phyloP scores from a whole-genome alignment of 2,113 vertebrate species.

The Stigmatopora nigra region DNA sequence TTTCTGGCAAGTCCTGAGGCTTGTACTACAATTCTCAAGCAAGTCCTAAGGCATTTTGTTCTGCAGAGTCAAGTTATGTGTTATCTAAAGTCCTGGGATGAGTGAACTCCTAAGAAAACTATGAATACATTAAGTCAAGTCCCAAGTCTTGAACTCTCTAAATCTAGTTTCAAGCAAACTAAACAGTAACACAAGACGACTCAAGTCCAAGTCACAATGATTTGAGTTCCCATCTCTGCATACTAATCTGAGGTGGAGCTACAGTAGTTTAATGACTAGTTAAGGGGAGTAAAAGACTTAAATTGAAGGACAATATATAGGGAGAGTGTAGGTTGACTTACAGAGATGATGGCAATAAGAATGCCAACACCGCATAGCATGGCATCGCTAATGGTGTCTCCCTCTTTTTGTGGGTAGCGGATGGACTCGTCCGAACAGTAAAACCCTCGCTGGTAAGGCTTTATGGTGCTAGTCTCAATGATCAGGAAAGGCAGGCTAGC shows the following conservation, averaged over 20 bases:
- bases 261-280: background rate
- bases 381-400: conserved; percentile 93
- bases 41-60: background rate
- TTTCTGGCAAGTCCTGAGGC: background rate
- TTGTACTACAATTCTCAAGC: background rate
- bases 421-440: conserved; percentile 85
- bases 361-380: conserved; percentile 93
- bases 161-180: background rate
- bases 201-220: background rate
- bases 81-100: background rate
- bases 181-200: background rate
- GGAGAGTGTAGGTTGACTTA: conserved; percentile 70
- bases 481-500: conserved; percentile 97
- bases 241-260: background rate
- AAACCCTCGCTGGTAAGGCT: conserved; percentile 83
- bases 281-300: background rate
- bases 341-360: conserved; percentile 90
- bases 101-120: background rate
- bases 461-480: conserved; percentile 95
- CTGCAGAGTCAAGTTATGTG: background rate
- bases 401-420: conserved; percentile 88
- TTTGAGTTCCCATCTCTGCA: background rate
- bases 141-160: background rate
- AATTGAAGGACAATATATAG: conserved; percentile 25
- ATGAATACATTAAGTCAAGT: background rate